A percentile compares a stretch with the other conserved stretches of the same genome.
phyloP scores from a whole-genome alignment of 2,888 invertebrate species.

The Zeuzera pyrina region DNA sequence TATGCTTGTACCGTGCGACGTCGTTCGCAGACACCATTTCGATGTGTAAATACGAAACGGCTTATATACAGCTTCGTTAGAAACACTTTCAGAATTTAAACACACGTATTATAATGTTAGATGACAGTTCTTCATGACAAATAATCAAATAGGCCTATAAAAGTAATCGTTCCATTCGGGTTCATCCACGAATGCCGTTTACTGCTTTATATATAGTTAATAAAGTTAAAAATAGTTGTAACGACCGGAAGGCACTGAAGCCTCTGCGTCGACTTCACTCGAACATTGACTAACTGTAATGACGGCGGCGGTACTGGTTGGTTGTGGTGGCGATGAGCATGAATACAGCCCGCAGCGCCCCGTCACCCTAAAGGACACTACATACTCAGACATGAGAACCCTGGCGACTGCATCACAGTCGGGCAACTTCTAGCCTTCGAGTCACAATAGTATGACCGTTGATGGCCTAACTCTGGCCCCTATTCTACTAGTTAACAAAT shows the following conservation, averaged over 20 bases:
- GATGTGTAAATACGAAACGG: conserved; percentile 55
- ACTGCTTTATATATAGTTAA: conserved; percentile 1
- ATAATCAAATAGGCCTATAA: conserved; percentile 41
- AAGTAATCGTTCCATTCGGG: no score
- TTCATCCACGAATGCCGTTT: neutral
- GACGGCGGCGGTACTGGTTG: neutral
- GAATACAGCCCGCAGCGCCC: neutral
- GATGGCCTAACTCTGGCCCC: neutral
- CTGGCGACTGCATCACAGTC: neutral
- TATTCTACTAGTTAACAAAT: no score
- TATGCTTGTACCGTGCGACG: conserved; percentile 39
- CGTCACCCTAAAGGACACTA: neutral
- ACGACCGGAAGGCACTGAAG: neutral
- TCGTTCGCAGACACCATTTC: no score
- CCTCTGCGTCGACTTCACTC: neutral
- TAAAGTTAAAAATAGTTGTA: conserved; percentile 1
- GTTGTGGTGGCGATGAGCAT: neutral
- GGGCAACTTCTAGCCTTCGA: no score
- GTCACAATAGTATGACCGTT: neutral
- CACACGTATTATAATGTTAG: conserved; percentile 33
- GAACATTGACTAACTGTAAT: no score
- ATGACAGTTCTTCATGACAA: conserved; percentile 32
- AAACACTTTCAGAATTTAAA: conserved; percentile 56
- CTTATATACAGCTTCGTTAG: conserved; percentile 47
- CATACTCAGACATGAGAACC: neutral